phyloP scores from a whole-genome alignment of 2,113 vertebrate species.

The Albula goreensis region DNA sequence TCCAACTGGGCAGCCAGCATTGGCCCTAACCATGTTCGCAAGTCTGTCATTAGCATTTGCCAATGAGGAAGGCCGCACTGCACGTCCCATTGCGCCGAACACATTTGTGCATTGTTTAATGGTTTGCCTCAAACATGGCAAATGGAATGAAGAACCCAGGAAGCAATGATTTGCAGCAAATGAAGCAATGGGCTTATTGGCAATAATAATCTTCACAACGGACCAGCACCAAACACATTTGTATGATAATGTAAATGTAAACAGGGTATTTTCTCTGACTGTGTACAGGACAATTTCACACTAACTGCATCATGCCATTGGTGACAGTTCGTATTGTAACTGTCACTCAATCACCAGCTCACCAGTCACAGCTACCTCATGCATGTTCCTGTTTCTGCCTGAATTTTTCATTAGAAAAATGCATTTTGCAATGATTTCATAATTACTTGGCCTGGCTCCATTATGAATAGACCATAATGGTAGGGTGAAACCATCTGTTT shows the following conservation, averaged over 20 bases:
- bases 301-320: no score
- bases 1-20: not conserved
- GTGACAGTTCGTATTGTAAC: no score
- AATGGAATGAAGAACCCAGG: not conserved
- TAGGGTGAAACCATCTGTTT: not conserved
- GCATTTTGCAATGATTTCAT: not conserved
- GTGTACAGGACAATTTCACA: no score
- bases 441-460: not conserved
- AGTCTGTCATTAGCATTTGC: slow-evolving; percentile 4
- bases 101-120: slow-evolving; percentile 2
- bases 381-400: not conserved
- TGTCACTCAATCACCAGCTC: not conserved
- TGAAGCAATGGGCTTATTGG: slow-evolving; percentile 6
- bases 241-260: not conserved
- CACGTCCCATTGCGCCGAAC: slow-evolving; percentile 1
- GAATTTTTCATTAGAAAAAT: not conserved
- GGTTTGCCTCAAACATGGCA: slow-evolving; percentile 9
- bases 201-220: not conserved
- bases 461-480: not conserved
- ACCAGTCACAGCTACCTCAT: not conserved
- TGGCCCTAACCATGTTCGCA: not conserved
- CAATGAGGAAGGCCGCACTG: not conserved
- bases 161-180: not conserved
- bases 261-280: no score
- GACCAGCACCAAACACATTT: not conserved